Conservation (phyloP, 2,888 invertebrate genomes). For the Helleia helle region DNA sequence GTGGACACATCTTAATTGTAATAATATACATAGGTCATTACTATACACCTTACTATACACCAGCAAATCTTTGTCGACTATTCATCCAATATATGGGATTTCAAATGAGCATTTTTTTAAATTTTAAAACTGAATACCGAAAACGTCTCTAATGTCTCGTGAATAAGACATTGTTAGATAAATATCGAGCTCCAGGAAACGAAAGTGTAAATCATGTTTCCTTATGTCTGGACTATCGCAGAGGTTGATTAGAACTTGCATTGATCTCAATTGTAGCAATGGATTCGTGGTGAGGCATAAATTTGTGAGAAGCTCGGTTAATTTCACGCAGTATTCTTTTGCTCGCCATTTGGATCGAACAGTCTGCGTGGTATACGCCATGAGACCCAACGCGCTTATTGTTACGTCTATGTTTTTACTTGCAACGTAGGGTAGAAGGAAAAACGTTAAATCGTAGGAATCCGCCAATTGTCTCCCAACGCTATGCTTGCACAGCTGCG, state of each 20-base stretch:
- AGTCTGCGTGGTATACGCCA: constrained; percentile 48
- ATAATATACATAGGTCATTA: too few relatives aligned
- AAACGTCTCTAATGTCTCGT: too few relatives aligned
- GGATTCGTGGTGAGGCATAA: constrained; percentile 32
- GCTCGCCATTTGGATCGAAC: constrained; percentile 57
- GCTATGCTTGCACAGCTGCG: constrained; percentile 51
- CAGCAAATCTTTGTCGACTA: too few relatives aligned
- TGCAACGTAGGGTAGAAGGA: constrained; percentile 29
- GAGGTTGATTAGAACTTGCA: constrained; percentile 54
- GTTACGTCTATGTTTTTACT: constrained; percentile 32
- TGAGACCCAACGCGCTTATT: constrained; percentile 41
- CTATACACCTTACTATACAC: too few relatives aligned
- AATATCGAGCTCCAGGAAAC: too few relatives aligned
- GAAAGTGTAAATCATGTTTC: too few relatives aligned
- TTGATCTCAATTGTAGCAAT: constrained; percentile 38
- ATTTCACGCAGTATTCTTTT: constrained; percentile 37
- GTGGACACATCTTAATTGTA: too few relatives aligned
- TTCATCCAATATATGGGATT: too few relatives aligned
- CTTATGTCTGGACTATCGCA: constrained; percentile 57
- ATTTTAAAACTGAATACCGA: too few relatives aligned
- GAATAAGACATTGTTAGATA: too few relatives aligned
- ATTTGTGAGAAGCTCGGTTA: constrained; percentile 36
- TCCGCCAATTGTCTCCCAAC: constrained; percentile 49
- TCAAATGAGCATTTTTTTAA: too few relatives aligned
- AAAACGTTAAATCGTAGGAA: constrained; percentile 40